A percentile compares a stretch with the other conserved stretches of the same genome.
Evolutionary conservation across 2,888 invertebrate species (phyloP).

Genomic region (Xestia c-nigrum): DNA sequence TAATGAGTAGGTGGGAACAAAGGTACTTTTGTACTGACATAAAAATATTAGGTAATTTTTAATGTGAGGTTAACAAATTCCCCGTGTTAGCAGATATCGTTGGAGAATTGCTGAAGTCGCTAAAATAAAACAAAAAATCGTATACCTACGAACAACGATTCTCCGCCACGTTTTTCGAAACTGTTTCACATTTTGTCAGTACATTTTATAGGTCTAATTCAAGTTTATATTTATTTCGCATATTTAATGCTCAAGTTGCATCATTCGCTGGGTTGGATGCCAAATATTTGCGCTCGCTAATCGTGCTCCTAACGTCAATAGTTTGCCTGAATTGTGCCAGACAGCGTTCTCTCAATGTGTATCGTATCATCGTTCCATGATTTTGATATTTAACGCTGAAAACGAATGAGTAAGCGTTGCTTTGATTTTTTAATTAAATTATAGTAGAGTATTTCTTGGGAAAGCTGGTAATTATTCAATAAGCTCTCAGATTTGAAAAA

Average conservation of each 20-base stretch:
- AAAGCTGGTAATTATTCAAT: background rate
- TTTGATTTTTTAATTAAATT: background rate
- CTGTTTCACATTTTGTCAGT: background rate
- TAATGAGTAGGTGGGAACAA: slow-evolving; percentile 45
- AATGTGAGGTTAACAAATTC: background rate
- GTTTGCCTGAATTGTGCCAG: slow-evolving; percentile 54
- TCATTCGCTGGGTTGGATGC: slow-evolving; percentile 28
- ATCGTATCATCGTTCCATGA: slow-evolving; percentile 33
- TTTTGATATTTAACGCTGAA: slow-evolving; percentile 39
- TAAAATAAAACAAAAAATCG: background rate
- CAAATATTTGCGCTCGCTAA: slow-evolving; percentile 62
- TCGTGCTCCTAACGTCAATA: slow-evolving; percentile 60
- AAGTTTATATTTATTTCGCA: slow-evolving; percentile 4
- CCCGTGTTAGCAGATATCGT: background rate
- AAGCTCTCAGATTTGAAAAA: background rate
- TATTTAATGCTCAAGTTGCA: slow-evolving; percentile 28
- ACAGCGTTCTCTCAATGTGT: slow-evolving; percentile 42
- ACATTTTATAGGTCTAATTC: background rate
- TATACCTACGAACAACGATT: background rate
- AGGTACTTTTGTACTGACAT: slow-evolving; percentile 35
- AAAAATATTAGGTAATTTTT: background rate
- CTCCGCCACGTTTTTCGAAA: background rate
- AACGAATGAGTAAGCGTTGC: background rate
- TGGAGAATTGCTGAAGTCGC: background rate
- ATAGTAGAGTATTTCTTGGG: background rate